Evolutionary conservation across 2,797 vertebrate genomes (phyloP), one percentile per base, ranked within the genome.

Genomic region (Aldrovandia affinis): DNA sequence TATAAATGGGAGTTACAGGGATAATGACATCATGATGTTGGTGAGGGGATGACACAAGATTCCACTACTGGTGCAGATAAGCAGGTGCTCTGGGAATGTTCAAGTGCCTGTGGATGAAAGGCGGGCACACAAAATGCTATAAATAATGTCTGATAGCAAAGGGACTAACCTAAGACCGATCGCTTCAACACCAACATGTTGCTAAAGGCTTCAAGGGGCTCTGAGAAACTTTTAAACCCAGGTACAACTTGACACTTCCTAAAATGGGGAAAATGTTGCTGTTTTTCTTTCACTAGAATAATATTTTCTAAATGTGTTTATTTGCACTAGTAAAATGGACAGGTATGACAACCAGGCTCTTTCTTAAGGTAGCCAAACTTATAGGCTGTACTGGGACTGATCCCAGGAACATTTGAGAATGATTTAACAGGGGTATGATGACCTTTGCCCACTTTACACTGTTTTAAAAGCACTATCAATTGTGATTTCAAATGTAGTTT

Each of bases 11-110:
- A 92, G 90, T 86, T 78, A 15, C 83, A 85, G 83, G 81, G 88
- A 91, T 88, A 84, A 92, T 89, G 90, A 89, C 85, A 92, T 84
- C 75, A 85, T 52, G 82, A 90, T 80, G 82, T 61, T 22, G 80
- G 80, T 86, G 81, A 82, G 82, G 25, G 87, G 83, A 86, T 82
- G 83, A 88, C 85, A 83, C 30, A 39, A 65, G 84, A 87, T 86
- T 88, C 82, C 84, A 82, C 57, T 12, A 44, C 8, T 12, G 39
- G 6, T 36, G 80, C 81, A 86, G 86, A 90, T 83, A 84, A 90
- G 87, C 88, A 89, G 88, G 88, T 91, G 89, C 82, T 85, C 84
- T 68, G n/a, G 81, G 86, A 85, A 86, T 70, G 81, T 78, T 84
- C 80, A 63, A 83, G 78, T 20, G 59, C 83, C 73, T 78, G 52